Percentiles rank a stretch among this genome's conserved stretches.
phyloP scores from a whole-genome alignment of 1,140 invertebrate genomes.

The Eufriesea mexicana region DNA sequence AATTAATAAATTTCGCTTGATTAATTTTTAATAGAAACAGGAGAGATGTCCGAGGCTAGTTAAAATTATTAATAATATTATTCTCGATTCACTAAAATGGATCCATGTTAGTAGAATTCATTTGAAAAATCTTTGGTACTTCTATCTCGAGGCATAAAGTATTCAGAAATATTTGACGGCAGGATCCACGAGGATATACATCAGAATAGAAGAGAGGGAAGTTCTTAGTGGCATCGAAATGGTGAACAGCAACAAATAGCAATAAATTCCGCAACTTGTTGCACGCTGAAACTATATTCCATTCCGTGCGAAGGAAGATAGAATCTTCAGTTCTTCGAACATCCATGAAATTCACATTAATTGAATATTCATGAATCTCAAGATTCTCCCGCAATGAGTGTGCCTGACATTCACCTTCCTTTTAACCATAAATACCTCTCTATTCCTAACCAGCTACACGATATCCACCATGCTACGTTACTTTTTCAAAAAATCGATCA shows the following conservation, averaged over 20 bases:
- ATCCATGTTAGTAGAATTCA: too few relatives aligned
- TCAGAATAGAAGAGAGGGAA: neutral
- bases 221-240: neutral
- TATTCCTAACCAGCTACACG: neutral
- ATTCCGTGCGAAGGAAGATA: slow-evolving; percentile 16
- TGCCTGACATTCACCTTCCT: slow-evolving; percentile 4
- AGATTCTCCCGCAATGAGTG: slow-evolving; percentile 4
- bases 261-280: slow-evolving; percentile 21
- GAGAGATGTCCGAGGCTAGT: too few relatives aligned
- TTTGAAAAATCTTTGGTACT: too few relatives aligned
- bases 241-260: neutral
- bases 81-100: too few relatives aligned
- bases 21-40: too few relatives aligned
- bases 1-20: too few relatives aligned
- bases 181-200: neutral
- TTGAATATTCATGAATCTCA: slow-evolving; percentile 28
- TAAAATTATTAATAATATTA: too few relatives aligned
- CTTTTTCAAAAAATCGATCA: neutral
- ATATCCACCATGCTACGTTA: neutral
- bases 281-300: neutral
- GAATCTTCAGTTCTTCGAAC: slow-evolving; percentile 18
- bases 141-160: too few relatives aligned
- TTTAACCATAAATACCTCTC: neutral
- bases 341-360: slow-evolving; percentile 35
- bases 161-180: neutral